Conservation (phyloP, 2,113 vertebrate species). For the Neofelis nebulosa region DNA sequence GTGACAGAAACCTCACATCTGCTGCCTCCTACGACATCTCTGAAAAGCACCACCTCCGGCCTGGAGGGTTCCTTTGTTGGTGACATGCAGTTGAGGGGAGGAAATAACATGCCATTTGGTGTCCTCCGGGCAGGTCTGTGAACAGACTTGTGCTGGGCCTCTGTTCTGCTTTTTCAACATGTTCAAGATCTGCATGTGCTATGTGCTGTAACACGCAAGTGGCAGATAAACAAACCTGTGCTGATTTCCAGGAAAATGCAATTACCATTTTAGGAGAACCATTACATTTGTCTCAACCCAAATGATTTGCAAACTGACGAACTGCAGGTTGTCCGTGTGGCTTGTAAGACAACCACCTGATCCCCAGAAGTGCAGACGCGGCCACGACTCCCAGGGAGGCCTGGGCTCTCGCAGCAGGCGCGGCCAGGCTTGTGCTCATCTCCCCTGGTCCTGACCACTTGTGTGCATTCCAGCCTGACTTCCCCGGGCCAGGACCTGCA, state of each 20-base stretch:
- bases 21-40: conserved; percentile 42
- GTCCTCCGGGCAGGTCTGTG: conserved; percentile 66
- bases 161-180: conserved; percentile 20
- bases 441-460: not conserved
- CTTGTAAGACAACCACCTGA: not conserved
- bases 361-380: not conserved
- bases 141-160: conserved; percentile 61
- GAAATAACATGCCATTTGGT: conserved; percentile 73
- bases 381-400: not conserved
- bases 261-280: conserved; percentile 57
- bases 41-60: conserved; percentile 31
- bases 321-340: conserved; percentile 15
- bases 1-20: conserved; percentile 52
- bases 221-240: conserved; percentile 68
- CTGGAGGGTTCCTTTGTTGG: conserved; percentile 64
- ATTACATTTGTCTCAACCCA: conserved; percentile 47
- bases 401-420: not conserved
- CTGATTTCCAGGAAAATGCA: conserved; percentile 64
- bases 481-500: not conserved
- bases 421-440: not conserved
- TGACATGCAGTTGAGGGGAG: conserved; percentile 61
- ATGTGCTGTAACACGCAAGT: conserved; percentile 53
- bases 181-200: conserved; percentile 60
- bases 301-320: conserved; percentile 56
- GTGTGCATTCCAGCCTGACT: not conserved